Base-by-base conservation (phyloP, 2,113 vertebrate species). In the Lethenteron reissneri region DNA sequence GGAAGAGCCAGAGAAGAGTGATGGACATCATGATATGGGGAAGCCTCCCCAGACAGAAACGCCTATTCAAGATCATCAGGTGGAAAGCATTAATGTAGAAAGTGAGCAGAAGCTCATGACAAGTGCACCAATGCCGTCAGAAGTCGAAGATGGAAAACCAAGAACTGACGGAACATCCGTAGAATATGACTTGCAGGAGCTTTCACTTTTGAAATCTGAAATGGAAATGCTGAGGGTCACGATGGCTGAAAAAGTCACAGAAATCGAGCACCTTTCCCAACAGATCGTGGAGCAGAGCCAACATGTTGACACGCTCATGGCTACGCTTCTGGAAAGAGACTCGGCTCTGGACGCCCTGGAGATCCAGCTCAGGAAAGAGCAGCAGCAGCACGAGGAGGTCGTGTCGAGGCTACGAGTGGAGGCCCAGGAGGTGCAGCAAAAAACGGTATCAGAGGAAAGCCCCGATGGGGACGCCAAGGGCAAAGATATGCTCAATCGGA, bases 401-500 rank as follows among this genome's bases (percentile, higher is more conserved):
- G 77, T 73, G 58, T 82, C 82, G 70, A 82, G 70, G 56, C 78
- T 88, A 10, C 84, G 88, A 71, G 72, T 75, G 0, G 85, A 92
- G 75, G 57, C 83, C 62, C 59, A 70, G 41, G 79, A 80, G 72
- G 71, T 77, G 9, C 85, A 83, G 17, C 82, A 82, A 73, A 88
- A 81, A 75, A 79, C 83, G 25, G 82, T 83, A 57, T 82, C 85
- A 1, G 76, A 57, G 8, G 78, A 68, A 17, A 68, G 2, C 64
- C n/a, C 25, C n/a, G 25, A 74, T 58, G 84, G 83, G 74, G 80
- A 83, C 71, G 79, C 77, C 70, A 81, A 79, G 64, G 82, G 83
- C 72, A 80, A 84, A 17, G 83, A 83, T 76, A 87, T 92, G 75
- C 80, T 95, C 71, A 89, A 95, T 73, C 83, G 88, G 10, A 99